Evolutionary conservation across 2,113 vertebrate genomes (phyloP).

Genomic region (Pterophyllum scalare): DNA sequence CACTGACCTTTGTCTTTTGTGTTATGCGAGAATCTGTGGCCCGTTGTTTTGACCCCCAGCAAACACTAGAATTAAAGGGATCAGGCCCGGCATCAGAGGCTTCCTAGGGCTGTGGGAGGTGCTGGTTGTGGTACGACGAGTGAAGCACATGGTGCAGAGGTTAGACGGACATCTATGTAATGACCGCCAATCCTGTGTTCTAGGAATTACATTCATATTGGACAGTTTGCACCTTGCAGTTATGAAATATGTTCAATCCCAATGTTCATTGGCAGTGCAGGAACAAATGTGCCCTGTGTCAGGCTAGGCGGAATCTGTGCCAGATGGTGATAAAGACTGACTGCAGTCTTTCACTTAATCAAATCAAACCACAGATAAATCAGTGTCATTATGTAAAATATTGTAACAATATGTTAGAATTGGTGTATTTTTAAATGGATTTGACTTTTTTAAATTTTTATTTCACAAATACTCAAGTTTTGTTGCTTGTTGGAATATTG

Average conservation of each 20-base stretch:
- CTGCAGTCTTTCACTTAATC: background rate
- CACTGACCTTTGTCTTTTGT: conserved; percentile 30
- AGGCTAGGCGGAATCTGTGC: background rate
- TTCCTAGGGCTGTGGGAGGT: background rate
- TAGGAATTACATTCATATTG: background rate
- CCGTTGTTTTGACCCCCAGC: conserved; percentile 40
- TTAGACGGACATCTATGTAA: background rate
- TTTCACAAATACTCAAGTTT: no score
- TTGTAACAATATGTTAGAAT: no score
- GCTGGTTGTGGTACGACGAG: background rate
- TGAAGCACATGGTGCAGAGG: background rate
- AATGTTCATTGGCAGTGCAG: background rate
- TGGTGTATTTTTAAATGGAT: no score
- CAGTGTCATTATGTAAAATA: no score
- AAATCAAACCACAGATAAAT: no score
- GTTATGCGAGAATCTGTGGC: conserved; percentile 8
- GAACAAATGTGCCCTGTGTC: background rate
- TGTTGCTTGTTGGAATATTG: no score
- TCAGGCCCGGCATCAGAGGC: conserved; percentile 33
- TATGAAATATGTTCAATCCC: background rate
- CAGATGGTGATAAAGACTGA: background rate
- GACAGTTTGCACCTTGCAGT: background rate
- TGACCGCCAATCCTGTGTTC: background rate
- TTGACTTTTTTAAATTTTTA: no score
- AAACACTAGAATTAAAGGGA: conserved; percentile 38